Evolutionary conservation across 2,888 invertebrate species (phyloP), one percentile per base, ranked within the genome.

Genomic region (Orthosia cruda): DNA sequence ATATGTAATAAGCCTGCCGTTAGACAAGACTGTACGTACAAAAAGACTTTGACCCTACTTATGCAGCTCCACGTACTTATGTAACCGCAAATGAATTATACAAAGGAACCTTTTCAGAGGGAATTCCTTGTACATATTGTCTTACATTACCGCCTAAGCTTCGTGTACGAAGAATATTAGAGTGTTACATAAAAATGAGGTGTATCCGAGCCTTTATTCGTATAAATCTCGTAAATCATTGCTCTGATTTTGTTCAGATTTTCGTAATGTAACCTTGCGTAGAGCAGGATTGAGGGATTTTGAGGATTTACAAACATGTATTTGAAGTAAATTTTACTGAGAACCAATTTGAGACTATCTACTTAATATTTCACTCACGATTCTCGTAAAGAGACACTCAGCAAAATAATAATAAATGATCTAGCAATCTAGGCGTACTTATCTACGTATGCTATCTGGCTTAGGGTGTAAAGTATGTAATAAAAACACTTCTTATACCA

Each of bases 1-100:
- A 40, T 40, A 40, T 9, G 40, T 40, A 40, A 40, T 9, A 40
- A 9, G 1, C 1, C 9, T 40, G 9, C 40, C 40, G 67, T 71
- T 61, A 83, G 66, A 74, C 40, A 55, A 75, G 71, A 72, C 76
- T 74, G 54, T 86, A 80, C 74, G 74, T 73, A 54, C 71, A 80
- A 86, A 83, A 87, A 87, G 63, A 80, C 74, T 80, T 74, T 77
- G 87, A 87, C 87, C 88, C 89, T 89, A 88, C 87, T 90, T 88
- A 91, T 91, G 83, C 89, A 86, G 81, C 75, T 75, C 65, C 65
- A 58, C 61, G 83, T 83, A 82, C 87, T 86, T 84, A 81, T 68
- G 87, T 78, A 81, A 77, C 89, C 91, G 67, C 90, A 89, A 89
- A 91, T 91, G 90, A 90, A 89, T 89, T 88, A 91, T 88, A 91